Base-by-base conservation (phyloP, 2,888 invertebrate species). In the Synergus japonicus region DNA sequence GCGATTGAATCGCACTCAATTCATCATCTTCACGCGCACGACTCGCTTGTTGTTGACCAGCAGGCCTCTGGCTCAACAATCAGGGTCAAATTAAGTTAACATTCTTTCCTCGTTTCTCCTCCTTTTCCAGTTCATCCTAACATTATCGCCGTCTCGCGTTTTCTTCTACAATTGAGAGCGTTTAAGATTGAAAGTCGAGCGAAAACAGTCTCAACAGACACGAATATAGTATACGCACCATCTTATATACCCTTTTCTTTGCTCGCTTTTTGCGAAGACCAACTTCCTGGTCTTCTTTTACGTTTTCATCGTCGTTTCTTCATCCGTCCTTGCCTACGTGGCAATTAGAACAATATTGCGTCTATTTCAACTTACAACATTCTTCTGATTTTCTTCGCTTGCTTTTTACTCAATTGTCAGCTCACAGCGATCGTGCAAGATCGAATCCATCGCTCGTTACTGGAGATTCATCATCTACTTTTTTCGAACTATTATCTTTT, bases 201-300 rank as follows among this genome's bases (percentile, higher is more conserved):
- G n/a, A 54, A 37, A 58, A n/a, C 12, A 73, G 29, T 29, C 29
- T 29, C 29, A 29, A 29, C 29, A 41, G 8, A 43, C 15, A 73
- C 37, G n/a, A 29, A 69, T 69, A 29, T 69, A 46, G 67, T 69
- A 69, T 69, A 37, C 49, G 29, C 46, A 46, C 22, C 29, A 49
- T 37, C 49, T 49, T 65, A 65, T 49, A 49, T 49, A 69, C 29
- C 12, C 8, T 29, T 69, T 41, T 73, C 54, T 54, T 73, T 73
- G 9, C 54, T 73, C 12, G 37, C 12, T 37, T 54, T n/a, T 54
- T 73, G 41, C 9, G n/a, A 54, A 58, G 54, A 37, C 18, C 54
- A 58, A 73, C 41, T 73, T 73, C 73, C 73, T 73, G 41, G 49
- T 41, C 54, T 73, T 54, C 73, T 73, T 73, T 15, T 69, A 49